phyloP scores from a whole-genome alignment of 2,113 vertebrate genomes.

The Aspidoscelis tigris region DNA sequence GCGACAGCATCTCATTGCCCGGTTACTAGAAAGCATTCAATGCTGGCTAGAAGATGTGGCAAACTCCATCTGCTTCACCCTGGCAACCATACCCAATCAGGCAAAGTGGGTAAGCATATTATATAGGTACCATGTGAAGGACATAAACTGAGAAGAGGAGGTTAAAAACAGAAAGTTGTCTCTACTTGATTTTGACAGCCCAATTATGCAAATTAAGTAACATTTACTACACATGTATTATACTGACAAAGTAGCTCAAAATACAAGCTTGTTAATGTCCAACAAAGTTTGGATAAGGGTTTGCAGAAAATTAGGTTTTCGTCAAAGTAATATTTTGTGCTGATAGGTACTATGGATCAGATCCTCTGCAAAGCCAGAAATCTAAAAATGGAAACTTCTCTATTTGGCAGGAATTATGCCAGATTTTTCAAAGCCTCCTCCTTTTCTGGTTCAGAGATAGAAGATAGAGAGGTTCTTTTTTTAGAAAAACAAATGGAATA shows the following conservation, averaged over 20 bases:
- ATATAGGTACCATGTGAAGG: constrained; percentile 31
- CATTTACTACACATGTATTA: not conserved
- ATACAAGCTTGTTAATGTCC: not conserved
- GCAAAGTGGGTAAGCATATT: too few species aligned
- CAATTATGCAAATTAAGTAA: not conserved
- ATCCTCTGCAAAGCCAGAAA: constrained; percentile 30
- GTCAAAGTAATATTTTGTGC: constrained; percentile 38
- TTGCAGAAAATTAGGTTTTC: constrained; percentile 15
- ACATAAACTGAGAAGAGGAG: not conserved
- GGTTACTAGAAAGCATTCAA: not conserved
- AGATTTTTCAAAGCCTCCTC: constrained; percentile 45
- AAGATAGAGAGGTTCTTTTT: not conserved
- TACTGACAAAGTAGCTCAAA: not conserved
- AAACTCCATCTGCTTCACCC: not conserved
- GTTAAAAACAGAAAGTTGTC: constrained; percentile 5
- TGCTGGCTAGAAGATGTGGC: not conserved
- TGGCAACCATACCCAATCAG: not conserved
- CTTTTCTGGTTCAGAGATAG: not conserved
- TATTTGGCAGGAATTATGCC: constrained; percentile 9
- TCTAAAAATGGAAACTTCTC: constrained; percentile 22
- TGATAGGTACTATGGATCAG: constrained; percentile 37
- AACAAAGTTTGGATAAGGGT: not conserved
- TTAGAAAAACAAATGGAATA: not conserved
- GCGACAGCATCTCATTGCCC: not conserved
- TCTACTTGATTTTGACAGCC: not conserved